These are phyloP conservation scores for Coptodon bakossiorum DNA, from an alignment of 2,113 vertebrate genomes.

Conservation along the genomic window DNA sequence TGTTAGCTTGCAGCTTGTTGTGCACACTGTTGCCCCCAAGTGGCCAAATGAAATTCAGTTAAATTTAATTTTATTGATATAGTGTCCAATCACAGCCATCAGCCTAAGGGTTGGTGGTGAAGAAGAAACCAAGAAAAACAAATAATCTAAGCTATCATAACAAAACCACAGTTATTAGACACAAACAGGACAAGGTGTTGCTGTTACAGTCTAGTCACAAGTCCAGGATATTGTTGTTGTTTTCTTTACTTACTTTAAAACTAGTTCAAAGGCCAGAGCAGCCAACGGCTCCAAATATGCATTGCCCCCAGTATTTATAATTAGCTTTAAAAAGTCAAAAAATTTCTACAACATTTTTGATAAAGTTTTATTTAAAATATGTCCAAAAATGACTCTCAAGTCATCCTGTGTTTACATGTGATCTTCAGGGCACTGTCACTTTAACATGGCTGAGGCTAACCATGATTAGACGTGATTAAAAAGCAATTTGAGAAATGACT, in stretches of 20 bases:
- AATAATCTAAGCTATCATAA: background rate
- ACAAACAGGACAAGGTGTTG: background rate
- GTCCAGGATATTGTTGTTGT: background rate
- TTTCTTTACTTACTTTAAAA: background rate
- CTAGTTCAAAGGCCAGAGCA: background rate
- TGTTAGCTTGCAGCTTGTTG: background rate
- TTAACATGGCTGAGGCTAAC: conserved; percentile 6
- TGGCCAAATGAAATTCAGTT: background rate
- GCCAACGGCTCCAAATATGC: background rate
- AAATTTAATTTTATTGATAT: background rate
- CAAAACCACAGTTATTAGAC: background rate
- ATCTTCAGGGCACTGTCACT: background rate
- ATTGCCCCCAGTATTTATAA: background rate
- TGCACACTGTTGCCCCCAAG: background rate
- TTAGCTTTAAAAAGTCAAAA: background rate
- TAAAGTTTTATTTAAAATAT: background rate
- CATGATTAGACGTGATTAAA: conserved; percentile 42
- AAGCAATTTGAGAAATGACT: conserved; percentile 46
- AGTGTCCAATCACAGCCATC: background rate
- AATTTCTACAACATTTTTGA: background rate
- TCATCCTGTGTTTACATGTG: background rate
- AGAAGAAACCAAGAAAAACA: background rate
- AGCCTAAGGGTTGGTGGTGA: background rate
- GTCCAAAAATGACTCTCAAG: background rate
- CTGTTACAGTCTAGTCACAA: background rate